Conservation (phyloP, 2,888 invertebrate species). For the Pristionchus arcanus region DNA sequence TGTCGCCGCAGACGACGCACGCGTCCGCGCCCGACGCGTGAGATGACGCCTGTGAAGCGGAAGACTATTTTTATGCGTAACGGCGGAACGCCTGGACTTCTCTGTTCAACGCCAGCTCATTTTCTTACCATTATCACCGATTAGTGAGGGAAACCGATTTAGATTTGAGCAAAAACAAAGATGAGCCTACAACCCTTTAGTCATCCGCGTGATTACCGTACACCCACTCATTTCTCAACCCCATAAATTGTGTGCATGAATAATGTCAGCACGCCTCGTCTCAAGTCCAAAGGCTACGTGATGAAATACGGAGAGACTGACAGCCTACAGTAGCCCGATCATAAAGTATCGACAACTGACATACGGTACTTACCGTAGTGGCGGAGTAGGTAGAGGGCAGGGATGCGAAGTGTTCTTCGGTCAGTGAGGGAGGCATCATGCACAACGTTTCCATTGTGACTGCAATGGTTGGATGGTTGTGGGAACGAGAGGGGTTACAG, state of each 20-base stretch:
- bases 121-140: too few relatives aligned
- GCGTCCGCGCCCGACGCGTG: constrained; percentile 63
- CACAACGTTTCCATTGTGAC: constrained; percentile 39
- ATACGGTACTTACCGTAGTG: constrained; percentile 23
- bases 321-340: background rate
- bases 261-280: background rate
- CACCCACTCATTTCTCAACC: background rate
- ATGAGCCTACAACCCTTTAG: background rate
- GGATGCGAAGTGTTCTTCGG: constrained; percentile 29
- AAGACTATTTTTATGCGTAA: background rate
- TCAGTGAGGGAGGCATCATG: constrained; percentile 39
- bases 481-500: background rate
- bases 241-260: background rate
- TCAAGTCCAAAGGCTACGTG: constrained; percentile 26
- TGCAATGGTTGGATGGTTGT: background rate
- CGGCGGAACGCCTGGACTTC: too few relatives aligned
- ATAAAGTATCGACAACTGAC: background rate
- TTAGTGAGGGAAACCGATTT: background rate
- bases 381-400: constrained; percentile 30
- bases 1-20: constrained; percentile 78
- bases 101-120: too few relatives aligned
- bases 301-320: background rate
- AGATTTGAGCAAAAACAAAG: background rate
- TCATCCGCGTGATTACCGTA: background rate
- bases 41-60: background rate